phyloP scores from a whole-genome alignment of 1,140 invertebrate species.

The Leptestheria dahalacensis region DNA sequence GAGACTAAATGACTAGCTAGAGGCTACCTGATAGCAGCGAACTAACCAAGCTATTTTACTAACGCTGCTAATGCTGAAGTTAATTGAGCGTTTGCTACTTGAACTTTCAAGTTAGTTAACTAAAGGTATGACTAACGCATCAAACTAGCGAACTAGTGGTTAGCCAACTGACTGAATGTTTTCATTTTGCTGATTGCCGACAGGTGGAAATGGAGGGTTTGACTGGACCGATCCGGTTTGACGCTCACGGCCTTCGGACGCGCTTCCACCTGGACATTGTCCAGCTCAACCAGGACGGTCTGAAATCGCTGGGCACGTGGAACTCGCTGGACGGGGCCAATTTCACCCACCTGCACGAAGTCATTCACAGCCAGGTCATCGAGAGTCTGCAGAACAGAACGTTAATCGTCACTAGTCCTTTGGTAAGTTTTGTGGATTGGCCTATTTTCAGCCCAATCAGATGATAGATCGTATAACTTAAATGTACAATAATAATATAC shows the following conservation, averaged over 20 bases:
- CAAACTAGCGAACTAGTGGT: not conserved
- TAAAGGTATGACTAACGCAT: constrained; percentile 1
- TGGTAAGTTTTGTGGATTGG: too few relatives aligned
- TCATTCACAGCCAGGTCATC: constrained; percentile 66
- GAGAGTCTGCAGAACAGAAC: constrained; percentile 84
- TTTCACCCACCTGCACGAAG: constrained; percentile 71
- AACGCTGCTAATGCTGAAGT: not conserved
- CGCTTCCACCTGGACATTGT: constrained; percentile 82
- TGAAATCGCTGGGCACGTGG: constrained; percentile 75
- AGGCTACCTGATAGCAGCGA: too few relatives aligned
- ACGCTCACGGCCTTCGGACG: constrained; percentile 79
- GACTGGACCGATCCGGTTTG: constrained; percentile 87
- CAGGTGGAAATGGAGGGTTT: constrained; percentile 80
- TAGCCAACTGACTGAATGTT: too few relatives aligned
- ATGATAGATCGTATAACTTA: too few relatives aligned
- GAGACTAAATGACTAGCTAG: too few relatives aligned
- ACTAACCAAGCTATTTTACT: too few relatives aligned
- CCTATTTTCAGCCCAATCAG: too few relatives aligned
- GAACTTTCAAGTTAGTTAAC: not conserved
- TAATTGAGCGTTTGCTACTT: too few relatives aligned
- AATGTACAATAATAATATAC: too few relatives aligned
- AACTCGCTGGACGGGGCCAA: constrained; percentile 74
- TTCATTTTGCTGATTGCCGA: constrained; percentile 17
- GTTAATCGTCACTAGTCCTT: constrained; percentile 73
- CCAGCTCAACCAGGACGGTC: constrained; percentile 34